phyloP scores from a whole-genome alignment of 2,888 invertebrate species.

The Leptopilina syphax region DNA sequence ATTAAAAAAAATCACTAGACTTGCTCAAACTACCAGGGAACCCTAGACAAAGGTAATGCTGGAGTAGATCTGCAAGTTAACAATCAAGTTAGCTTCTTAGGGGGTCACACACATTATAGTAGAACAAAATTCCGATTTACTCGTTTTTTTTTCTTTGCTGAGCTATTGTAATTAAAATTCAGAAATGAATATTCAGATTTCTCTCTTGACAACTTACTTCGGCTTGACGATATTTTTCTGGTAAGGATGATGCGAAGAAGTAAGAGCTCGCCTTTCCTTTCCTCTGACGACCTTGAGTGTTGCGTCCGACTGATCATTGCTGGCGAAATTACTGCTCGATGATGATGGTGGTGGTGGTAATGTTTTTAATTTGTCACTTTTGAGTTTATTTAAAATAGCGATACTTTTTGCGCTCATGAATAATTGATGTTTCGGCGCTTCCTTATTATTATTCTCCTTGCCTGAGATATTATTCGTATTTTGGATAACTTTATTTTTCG shows the following conservation, averaged over 20 bases:
- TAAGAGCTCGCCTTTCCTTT: conserved; percentile 69
- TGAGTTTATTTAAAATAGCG: conserved; percentile 72
- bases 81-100: conserved; percentile 3
- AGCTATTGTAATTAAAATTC: background rate
- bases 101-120: background rate
- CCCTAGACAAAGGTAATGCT: conserved; percentile 62
- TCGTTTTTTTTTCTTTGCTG: background rate
- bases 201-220: conserved; percentile 62
- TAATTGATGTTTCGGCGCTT: conserved; percentile 44
- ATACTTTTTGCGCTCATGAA: conserved; percentile 72
- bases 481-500: conserved; percentile 48
- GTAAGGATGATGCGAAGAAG: conserved; percentile 67
- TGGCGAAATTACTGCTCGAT: conserved; percentile 40
- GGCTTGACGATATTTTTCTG: conserved; percentile 63
- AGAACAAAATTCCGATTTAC: background rate
- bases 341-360: conserved; percentile 46
- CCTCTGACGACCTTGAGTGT: conserved; percentile 63
- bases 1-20: conserved; percentile 38
- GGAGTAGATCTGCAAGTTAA: conserved; percentile 63
- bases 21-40: conserved; percentile 63
- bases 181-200: background rate
- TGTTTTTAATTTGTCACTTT: conserved; percentile 62
- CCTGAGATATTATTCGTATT: conserved; percentile 51
- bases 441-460: conserved; percentile 68
- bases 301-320: conserved; percentile 49